Evolutionary conservation across 2,888 invertebrate species (phyloP), one percentile per base, ranked within the genome.

Genomic region (Myopa tessellatipennis): DNA sequence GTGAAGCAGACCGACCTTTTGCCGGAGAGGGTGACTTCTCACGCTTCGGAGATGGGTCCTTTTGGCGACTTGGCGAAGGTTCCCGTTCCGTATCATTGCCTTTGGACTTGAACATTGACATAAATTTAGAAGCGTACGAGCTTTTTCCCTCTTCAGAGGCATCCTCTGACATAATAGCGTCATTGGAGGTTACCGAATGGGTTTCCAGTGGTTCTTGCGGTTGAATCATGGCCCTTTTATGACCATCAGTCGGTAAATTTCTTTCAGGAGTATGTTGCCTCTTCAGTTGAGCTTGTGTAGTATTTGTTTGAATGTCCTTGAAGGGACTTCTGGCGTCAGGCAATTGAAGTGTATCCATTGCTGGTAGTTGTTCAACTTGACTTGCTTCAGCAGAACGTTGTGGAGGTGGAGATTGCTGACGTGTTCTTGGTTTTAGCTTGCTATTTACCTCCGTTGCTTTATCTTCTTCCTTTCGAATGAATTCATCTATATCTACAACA

Each of bases 31-130:
- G 55, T 16, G 70, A 81, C 34, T 79, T 80, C 12, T 85, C 83
- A 74, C 84, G 73, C 79, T 77, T 77, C 0, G 78, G 79, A 0
- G 85, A 81, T 0, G 82, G 82, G 4, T 86, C 84, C 67, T 82
- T 83, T 40, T 82, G 82, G 0, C 80, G 80, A 4, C 73, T 74
- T 14, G 76, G 74, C n/a, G 72, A 72, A 34, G 67, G 18, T 8
- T 71, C 77, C 18, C n/a, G 50, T 18, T 77, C 50, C 6, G 78
- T 45, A 16, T 83, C 82, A 10, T 79, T 76, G 0, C 84, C 86
- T 1, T 87, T 88, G 0, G 83, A 80, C 1, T 82, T 82, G 55
- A 88, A 89, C 83, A 88, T 87, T 0, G 86, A 86, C 81, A 87
- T 88, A 14, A 88, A 83, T 1, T 86, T 83, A 12, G 88, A 83